These are phyloP conservation scores for Lophochroa leadbeateri DNA, from an alignment of 2,113 vertebrate genomes.

Conservation along the genomic window DNA sequence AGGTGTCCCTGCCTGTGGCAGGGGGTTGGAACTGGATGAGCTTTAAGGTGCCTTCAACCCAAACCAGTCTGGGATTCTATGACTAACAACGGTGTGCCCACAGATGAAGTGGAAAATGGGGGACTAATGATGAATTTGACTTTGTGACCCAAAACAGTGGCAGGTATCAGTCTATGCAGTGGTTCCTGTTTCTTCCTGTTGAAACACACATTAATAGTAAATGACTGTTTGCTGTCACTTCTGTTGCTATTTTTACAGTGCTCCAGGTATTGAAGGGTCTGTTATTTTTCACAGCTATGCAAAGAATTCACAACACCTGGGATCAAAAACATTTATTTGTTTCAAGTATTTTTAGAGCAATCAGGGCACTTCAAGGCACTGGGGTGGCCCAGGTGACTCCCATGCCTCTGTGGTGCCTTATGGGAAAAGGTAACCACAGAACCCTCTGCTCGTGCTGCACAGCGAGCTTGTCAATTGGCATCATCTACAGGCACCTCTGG, in stretches of 20 bases:
- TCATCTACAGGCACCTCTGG: rapidly evolving
- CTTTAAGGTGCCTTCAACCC: neutral
- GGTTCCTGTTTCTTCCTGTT: neutral
- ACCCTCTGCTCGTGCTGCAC: rapidly evolving
- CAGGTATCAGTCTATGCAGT: rapidly evolving
- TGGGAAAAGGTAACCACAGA: neutral
- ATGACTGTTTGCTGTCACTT: neutral
- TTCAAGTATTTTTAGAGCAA: neutral
- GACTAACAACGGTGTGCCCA: neutral
- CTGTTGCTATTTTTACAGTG: neutral
- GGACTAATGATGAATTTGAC: too few species aligned
- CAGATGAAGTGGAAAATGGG: neutral
- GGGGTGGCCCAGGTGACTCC: neutral
- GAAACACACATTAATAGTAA: neutral
- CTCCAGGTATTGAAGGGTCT: neutral
- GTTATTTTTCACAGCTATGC: neutral
- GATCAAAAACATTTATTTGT: neutral
- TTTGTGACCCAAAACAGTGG: neutral
- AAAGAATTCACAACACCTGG: neutral
- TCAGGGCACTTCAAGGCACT: neutral
- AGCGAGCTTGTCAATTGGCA: rapidly evolving
- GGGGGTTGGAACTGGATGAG: neutral
- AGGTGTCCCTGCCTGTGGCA: neutral
- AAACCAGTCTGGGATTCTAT: neutral
- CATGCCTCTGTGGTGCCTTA: rapidly evolving